Base-by-base conservation (phyloP, 2,797 vertebrate genomes). In the Rallus crepitans region DNA sequence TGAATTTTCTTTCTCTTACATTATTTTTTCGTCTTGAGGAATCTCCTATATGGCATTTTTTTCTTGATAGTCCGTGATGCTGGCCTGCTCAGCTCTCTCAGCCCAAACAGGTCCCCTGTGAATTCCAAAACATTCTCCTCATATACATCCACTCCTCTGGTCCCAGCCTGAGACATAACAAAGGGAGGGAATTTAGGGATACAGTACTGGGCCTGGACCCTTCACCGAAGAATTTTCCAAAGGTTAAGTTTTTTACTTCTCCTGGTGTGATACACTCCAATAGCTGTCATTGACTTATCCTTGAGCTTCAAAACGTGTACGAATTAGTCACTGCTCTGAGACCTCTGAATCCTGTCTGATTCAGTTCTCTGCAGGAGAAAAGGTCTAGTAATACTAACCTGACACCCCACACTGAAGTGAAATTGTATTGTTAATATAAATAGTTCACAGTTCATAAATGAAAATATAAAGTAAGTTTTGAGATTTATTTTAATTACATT, bases 371-470 rank as follows among this genome's bases (percentile, higher is more conserved):
- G 70, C 31, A 55, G 55, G n/a, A 71, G 57, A 83, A 87, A 68
- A 21, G 30, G 45, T 77, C 64, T 73, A 76, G 40, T 84, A 83
- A 84, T 77, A 64, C 42, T 88, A 60, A 81, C 52, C 73, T 89
- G 78, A 66, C 45, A 87, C 18, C 52, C 94, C 63, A 88, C 30
- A 50, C 14, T 57, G n/a, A 48, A 91, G 45, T 35, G 28, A 79
- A 91, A 77, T 93, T 1, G 1, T 80, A 65, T 75, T 79, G 27
- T 77, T 89, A 77, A 55, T 70, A 56, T 31, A 87, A 88, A 88
- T 57, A 79, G 33, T 80, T 94, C 35, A 68, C 73, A 87, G 45
- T 57, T 90, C 82, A 90, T 89, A 95, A 94, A 92, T 48, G 15
- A 85, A 96, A 92, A 86, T 57, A 64, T 27, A 76, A 77, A 60